Evolutionary conservation across 2,113 vertebrate genomes (phyloP), one percentile per base, ranked within the genome.

Genomic region (Amphiprion ocellaris): DNA sequence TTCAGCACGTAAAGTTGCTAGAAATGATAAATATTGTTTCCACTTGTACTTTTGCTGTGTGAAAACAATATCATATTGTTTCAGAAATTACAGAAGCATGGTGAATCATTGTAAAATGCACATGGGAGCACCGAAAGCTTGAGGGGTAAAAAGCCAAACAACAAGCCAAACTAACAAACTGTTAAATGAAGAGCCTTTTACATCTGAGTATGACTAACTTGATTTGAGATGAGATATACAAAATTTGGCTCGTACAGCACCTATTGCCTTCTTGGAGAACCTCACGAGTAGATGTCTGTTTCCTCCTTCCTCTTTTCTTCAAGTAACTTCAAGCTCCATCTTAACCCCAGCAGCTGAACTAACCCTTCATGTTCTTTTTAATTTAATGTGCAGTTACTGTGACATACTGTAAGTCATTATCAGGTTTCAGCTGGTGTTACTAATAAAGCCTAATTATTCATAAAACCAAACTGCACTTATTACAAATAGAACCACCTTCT

Each of bases 241-340:
- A 9, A 6, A 37, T 9, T 37, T 8, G 33, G 33, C 33, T 37
- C 8, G 1, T 37, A 9, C 6, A 37, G 8, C 8, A 37, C 7
- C 33, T 37, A 37, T 59, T 39, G 5, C n/a, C 6, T 5, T 39
- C 6, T 54, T 54, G n/a, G 19, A n/a, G 23, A 41, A 37, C 8
- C 12, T 33, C 7, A 5, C 6, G 1, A 6, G 33, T 33, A 33
- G 33, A 37, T 37, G 14, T 26, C n/a, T 49, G 30, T 41, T 70
- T 74, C 24, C 53, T 63, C 47, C 26, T 73, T 72, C 44, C 64
- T 75, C 58, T 53, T 5, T 60, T 17, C 24, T 55, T 33, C 26
- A 26, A 26, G 1, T 15, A 16, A 3, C 47, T 30, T 41, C 44
- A 26, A 37, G 7, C 8, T 37, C 7, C 8, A 37, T 2, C 33